Base-by-base conservation (phyloP, 2,888 invertebrate genomes). In the Acleris holmiana region DNA sequence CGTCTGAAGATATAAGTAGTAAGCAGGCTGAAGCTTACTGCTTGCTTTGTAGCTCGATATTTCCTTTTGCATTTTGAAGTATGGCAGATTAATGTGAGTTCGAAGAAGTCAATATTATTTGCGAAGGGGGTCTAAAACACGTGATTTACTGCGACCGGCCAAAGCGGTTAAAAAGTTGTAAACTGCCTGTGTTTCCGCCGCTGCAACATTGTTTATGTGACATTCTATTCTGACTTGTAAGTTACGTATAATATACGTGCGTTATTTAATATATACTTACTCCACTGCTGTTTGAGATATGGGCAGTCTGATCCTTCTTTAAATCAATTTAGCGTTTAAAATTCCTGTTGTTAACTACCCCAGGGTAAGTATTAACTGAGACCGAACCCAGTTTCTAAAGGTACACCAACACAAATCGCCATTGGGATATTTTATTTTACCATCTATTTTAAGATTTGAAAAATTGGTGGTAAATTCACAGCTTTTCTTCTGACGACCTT, bases 71-170 rank as follows among this genome's bases (percentile, higher is more conserved):
- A 80, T 84, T 85, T 88, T 90, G 88, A 89, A 89, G 85, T 88
- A 88, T 88, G 84, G 86, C 84, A 85, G 84, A 91, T 90, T 91
- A 91, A 92, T 91, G 91, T 72, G 84, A 82, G 84, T 92, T 92
- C 91, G 90, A 88, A 89, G 91, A 92, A 92, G 87, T 86, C 86
- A 84, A 88, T 88, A 87, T 90, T 89, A 89, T 89, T 90, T 89
- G 85, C 87, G 88, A 89, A 89, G 85, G 87, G 84, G 87, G 85
- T 85, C 86, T 85, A 85, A 85, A 84, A 81, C 79, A 79, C 73
- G 79, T 91, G 91, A 92, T 92, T 91, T 92, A 92, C 88, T 83
- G 86, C 89, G 83, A 78, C 83, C 84, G 85, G 79, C 77, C 79
- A 76, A 78, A 68, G 86, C 80, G 85, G 86, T 91, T 91, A 91